phyloP scores from a whole-genome alignment of 2,888 invertebrate genomes.

The Drosophila multiciliata region DNA sequence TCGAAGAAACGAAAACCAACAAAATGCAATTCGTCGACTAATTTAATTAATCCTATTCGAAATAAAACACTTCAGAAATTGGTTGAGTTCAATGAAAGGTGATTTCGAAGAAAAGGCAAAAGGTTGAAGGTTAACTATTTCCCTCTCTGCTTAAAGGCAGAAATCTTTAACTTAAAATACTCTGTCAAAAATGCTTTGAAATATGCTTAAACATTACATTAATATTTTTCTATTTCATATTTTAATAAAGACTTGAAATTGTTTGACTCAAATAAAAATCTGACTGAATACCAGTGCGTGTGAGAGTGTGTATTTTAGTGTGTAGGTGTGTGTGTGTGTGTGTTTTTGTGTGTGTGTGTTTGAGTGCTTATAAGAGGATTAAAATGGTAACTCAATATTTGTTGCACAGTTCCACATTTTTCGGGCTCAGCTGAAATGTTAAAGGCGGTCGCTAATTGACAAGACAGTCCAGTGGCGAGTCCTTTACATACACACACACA shows the following conservation, averaged over 20 bases:
- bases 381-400: conserved; percentile 24
- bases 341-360: conserved; percentile 2
- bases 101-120: neutral
- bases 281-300: neutral
- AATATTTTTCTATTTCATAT: neutral
- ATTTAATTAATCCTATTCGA: neutral
- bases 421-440: neutral
- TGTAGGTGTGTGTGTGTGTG: conserved; percentile 1
- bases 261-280: conserved; percentile 44
- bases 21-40: neutral
- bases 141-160: neutral
- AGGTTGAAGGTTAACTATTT: too few species aligned
- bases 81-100: neutral
- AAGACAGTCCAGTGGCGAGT: neutral
- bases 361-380: conserved; percentile 50
- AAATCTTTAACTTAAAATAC: neutral
- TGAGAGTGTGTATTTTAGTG: neutral
- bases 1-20: neutral
- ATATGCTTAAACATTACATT: neutral
- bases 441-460: conserved; percentile 47
- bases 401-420: conserved; percentile 21
- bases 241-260: neutral
- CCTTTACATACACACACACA: neutral
- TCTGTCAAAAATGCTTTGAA: neutral
- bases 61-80: neutral